Evolutionary conservation across 1,140 invertebrate genomes (phyloP).

Genomic region (Zaprionus inermis): DNA sequence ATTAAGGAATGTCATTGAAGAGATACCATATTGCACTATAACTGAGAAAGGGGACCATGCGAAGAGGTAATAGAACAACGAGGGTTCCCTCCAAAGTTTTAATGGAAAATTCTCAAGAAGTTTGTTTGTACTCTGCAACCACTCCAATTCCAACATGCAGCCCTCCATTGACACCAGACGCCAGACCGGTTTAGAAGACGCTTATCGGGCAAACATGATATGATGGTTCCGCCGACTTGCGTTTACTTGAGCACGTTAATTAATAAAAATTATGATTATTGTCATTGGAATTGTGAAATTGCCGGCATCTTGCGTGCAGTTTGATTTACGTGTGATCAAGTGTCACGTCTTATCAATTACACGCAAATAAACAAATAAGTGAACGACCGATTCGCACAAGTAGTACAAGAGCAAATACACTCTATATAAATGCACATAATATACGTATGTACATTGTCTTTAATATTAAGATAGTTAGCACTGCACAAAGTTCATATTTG

Average conservation of each 20-base stretch:
- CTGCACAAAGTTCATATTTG: conserved; percentile 9
- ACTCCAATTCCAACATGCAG: background rate
- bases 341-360: conserved; percentile 31
- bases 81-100: background rate
- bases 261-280: conserved; percentile 41
- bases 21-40: background rate
- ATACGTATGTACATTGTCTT: background rate
- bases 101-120: background rate
- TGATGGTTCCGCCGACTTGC: background rate
- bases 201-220: conserved; percentile 1
- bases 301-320: conserved; percentile 12
- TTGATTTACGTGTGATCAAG: conserved; percentile 27
- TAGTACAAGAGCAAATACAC: background rate
- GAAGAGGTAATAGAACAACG: background rate
- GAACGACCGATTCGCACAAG: conserved; percentile 31
- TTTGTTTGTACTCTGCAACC: background rate
- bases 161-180: background rate
- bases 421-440: background rate
- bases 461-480: background rate
- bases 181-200: background rate
- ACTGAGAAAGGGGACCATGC: background rate
- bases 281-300: conserved; percentile 11
- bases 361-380: conserved; percentile 33
- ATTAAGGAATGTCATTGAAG: background rate
- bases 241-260: conserved; percentile 6